Base-by-base conservation (phyloP, 2,113 vertebrate species). In the Synchiropus splendidus region DNA sequence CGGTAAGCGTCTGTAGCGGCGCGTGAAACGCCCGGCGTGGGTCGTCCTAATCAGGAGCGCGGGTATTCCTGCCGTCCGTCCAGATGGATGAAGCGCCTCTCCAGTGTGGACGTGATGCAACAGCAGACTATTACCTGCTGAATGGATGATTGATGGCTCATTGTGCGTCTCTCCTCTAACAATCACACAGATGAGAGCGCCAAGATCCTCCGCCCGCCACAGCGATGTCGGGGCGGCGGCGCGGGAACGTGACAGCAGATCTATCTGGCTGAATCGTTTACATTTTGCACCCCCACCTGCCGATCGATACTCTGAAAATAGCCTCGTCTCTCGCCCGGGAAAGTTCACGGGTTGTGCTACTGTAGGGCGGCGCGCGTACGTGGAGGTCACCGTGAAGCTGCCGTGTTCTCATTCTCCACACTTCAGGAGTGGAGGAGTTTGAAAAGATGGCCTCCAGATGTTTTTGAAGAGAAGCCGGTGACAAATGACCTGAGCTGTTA, bases 251-350 rank as follows among this genome's bases (percentile, higher is more conserved):
- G 83, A 85, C 81, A 83, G 81, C 76, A 76, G 61, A 82, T 83
- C 69, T 74, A 79, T 85, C 79, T 80, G 75, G 51, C 51, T 41
- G 16, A 43, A 47, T 61, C 43, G 47, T 78, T 75, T 67, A 62
- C 67, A 65, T 80, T 70, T 79, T 53, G 60, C 54, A 58, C 64
- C 59, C 70, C 57, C 49, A 34, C 61, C 63, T 44, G 4, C 4
- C 31, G 50, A 86, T 86, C 82, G 40, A 85, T 85, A 79, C 45
- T 21, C 41, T 48, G 70, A 81, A 79, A 79, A 77, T 79, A 74
- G 78, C 72, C 61, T 67, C 69, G 47, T 70, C 69, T 80, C 77
- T 81, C 76, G 61, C 74, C 76, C 54, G 63, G 38, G 21, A 78
- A 67, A 72, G 67, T 70, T 64, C 58, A 50, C 66, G 60, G 67